phyloP scores from a whole-genome alignment of 2,888 invertebrate species.

The Drepanosiphum platanoidis region DNA sequence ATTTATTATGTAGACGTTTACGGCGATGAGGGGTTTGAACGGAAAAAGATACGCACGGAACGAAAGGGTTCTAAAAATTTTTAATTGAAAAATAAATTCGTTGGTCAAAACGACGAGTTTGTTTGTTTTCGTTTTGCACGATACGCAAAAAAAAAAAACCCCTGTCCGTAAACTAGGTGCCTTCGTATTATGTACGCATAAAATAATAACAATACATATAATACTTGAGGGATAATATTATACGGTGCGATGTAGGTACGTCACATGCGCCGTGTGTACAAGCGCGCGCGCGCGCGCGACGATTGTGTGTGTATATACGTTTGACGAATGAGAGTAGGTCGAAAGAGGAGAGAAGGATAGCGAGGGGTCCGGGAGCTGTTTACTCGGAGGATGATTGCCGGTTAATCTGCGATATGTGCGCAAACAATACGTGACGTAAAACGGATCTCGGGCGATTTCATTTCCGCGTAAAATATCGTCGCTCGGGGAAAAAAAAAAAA shows the following conservation, averaged over 20 bases:
- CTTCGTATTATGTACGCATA: background rate
- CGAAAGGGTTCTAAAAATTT: background rate
- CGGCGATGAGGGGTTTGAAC: background rate
- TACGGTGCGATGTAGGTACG: background rate
- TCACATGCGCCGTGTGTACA: too few species aligned
- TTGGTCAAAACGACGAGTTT: background rate
- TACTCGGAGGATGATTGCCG: slow-evolving; percentile 57
- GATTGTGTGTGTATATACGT: background rate
- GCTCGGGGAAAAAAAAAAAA: too few species aligned
- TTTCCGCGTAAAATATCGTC: slow-evolving; percentile 53
- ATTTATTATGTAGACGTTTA: background rate
- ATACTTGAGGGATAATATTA: background rate
- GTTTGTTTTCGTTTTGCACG: background rate
- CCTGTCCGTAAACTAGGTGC: background rate
- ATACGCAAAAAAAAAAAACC: background rate
- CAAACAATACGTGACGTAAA: slow-evolving; percentile 57
- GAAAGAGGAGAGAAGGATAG: background rate
- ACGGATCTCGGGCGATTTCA: slow-evolving; percentile 58
- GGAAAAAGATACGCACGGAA: background rate
- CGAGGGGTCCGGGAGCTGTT: slow-evolving; percentile 32
- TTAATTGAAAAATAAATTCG: background rate
- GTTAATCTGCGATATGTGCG: slow-evolving; percentile 54
- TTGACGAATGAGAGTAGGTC: background rate
- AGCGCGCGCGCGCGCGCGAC: background rate
- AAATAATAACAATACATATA: background rate